These are phyloP conservation scores for Drosophila nigricruria DNA, from an alignment of 2,888 invertebrate genomes.

Conservation along the genomic window DNA sequence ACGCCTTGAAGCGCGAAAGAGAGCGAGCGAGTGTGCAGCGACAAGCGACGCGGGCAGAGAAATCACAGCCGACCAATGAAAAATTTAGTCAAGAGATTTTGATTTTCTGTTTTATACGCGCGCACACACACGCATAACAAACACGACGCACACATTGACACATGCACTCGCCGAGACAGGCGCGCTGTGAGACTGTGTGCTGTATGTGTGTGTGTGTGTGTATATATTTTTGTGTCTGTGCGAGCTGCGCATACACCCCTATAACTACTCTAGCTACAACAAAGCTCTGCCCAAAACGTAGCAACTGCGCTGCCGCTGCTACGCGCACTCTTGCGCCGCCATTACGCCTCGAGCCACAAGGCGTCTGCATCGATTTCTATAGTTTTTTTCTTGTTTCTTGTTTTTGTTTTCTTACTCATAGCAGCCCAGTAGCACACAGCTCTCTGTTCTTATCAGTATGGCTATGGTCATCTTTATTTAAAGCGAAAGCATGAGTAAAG, in stretches of 20 bases:
- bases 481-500: slow-evolving; percentile 15
- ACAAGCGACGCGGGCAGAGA: slow-evolving; percentile 65
- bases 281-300: slow-evolving; percentile 56
- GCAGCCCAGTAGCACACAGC: slow-evolving; percentile 4
- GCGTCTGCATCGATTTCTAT: slow-evolving; percentile 64
- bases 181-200: slow-evolving; percentile 5
- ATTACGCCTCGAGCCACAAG: slow-evolving; percentile 49
- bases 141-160: slow-evolving; percentile 62
- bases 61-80: slow-evolving; percentile 86
- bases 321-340: slow-evolving; percentile 54
- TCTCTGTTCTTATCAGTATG: slow-evolving; percentile 15
- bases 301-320: slow-evolving; percentile 43
- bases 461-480: slow-evolving; percentile 28
- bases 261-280: slow-evolving; percentile 37
- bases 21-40: slow-evolving; percentile 26
- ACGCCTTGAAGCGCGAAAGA: slow-evolving; percentile 39
- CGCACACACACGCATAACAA: slow-evolving; percentile 75
- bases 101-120: slow-evolving; percentile 84
- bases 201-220: slow-evolving; percentile 13
- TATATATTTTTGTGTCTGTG: slow-evolving; percentile 27
- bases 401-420: not conserved
- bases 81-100: slow-evolving; percentile 86
- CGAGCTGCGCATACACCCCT: slow-evolving; percentile 60
- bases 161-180: slow-evolving; percentile 18
- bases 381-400: slow-evolving; percentile 21